These are phyloP conservation scores for Silurus meridionalis DNA, from an alignment of 2,113 vertebrate genomes.

Conservation along the genomic window DNA sequence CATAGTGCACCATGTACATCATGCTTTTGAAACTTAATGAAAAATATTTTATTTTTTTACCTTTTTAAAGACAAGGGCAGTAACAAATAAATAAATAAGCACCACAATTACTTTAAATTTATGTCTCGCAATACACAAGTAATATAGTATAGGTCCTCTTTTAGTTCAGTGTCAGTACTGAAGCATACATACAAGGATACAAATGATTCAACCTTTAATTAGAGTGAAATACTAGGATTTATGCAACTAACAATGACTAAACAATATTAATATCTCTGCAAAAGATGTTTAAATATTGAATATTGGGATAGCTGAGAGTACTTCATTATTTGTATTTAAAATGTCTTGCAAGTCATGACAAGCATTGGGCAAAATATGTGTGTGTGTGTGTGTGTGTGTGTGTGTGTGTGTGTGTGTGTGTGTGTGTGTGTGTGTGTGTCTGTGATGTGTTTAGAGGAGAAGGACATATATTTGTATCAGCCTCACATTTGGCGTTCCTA, in stretches of 20 bases:
- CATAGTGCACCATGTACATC: not conserved
- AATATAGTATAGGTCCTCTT: not conserved
- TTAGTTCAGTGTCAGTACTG: not conserved
- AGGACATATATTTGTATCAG: not conserved
- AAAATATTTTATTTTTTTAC: not conserved
- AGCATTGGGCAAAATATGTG: not conserved
- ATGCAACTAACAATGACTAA: not conserved
- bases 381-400: not conserved
- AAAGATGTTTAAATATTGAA: not conserved
- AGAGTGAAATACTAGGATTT: not conserved
- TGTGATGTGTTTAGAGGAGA: not conserved
- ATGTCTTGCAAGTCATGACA: not conserved
- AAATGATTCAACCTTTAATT: not conserved
- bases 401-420: not conserved
- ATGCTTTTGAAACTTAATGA: not conserved
- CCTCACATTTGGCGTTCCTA: not conserved
- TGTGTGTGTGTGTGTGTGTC: not conserved
- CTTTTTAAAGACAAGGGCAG: not conserved
- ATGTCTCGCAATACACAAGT: not conserved
- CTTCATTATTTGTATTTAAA: not conserved
- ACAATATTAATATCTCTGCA: not conserved
- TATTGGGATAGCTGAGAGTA: not conserved
- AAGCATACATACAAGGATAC: not conserved
- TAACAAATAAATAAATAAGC: not conserved
- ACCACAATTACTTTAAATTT: not conserved